Base-by-base conservation (phyloP, 2,797 vertebrate species). In the Megaceryle alcyon region DNA sequence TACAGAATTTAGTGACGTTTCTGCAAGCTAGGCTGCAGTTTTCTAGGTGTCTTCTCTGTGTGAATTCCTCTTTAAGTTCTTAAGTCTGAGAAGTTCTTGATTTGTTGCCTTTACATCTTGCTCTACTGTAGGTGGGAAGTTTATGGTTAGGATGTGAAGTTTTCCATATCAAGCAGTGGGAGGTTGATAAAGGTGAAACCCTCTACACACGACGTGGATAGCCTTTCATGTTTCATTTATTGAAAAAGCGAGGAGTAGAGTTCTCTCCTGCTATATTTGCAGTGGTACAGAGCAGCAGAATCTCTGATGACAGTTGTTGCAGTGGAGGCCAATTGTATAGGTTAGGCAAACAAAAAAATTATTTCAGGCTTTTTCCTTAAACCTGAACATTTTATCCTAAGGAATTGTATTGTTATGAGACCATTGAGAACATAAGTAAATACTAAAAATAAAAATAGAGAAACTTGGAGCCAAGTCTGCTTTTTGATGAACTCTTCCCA, bases 161-260 rank as follows among this genome's bases (percentile, higher is more conserved):
- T 92, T 93, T 92, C 76, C 48, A 68, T 75, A 82, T 84, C 70
- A 77, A 63, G 51, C 28, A 73, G 59, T 88, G 78, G 65, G 79
- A 96, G 57, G 57, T 33, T 83, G 82, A 51, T 90, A 75, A 59
- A 82, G 61, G 60, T 79, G 59, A 75, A 91, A 83, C 43, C 16
- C 29, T 43, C 39, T 86, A 28, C 87, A 70, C 18, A 20, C 39
- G 39, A 78, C 22, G 10, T 5, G 70, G 59, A 41, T 49, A 81
- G 46, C 28, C 28, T 91, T 94, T 86, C 66, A 64, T 51, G 51
- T 43, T 70, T 93, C 56, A 85, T 79, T 90, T 80, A 37, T 53
- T 79, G 56, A 29, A 75, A 63, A 86, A 93, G 46, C 31, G 44
- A 86, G 26, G 46, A 87, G 70, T 25, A 12, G 26, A 69, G n/a